phyloP scores from a whole-genome alignment of 1,140 invertebrate genomes.

The Portunus trituberculatus region DNA sequence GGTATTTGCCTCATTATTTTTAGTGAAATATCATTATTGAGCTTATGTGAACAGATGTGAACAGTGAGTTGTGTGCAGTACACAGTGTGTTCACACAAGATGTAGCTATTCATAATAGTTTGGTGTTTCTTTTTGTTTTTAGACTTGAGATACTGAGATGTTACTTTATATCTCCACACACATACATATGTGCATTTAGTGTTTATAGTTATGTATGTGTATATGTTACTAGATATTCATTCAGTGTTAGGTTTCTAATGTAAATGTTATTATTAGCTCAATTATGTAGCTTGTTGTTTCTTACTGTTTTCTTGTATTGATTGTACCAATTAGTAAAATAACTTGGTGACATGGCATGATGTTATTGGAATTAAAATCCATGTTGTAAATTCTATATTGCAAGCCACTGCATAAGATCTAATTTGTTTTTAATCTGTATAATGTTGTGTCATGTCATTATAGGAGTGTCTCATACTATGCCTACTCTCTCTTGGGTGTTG shows the following conservation, averaged over 20 bases:
- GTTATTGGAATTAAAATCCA: background rate
- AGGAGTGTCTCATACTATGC: background rate
- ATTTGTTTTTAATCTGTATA: background rate
- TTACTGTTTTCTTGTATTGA: background rate
- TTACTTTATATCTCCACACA: background rate
- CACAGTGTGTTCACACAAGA: background rate
- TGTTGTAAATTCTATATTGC: background rate
- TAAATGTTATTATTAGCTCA: background rate
- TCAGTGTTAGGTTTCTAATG: background rate
- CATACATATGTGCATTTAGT: background rate
- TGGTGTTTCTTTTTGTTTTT: background rate
- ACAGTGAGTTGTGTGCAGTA: background rate
- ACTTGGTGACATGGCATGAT: too few species aligned
- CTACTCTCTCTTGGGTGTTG: background rate
- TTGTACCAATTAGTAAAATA: background rate
- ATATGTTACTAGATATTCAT: background rate
- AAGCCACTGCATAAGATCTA: background rate
- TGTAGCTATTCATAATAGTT: background rate
- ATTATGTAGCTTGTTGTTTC: background rate
- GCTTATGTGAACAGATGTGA: background rate
- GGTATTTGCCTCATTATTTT: background rate
- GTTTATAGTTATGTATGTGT: background rate
- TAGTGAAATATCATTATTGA: background rate
- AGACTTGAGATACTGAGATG: background rate
- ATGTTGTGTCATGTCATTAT: background rate